These are phyloP conservation scores for Silurus asotus DNA, from an alignment of 2,113 vertebrate genomes.

Conservation along the genomic window DNA sequence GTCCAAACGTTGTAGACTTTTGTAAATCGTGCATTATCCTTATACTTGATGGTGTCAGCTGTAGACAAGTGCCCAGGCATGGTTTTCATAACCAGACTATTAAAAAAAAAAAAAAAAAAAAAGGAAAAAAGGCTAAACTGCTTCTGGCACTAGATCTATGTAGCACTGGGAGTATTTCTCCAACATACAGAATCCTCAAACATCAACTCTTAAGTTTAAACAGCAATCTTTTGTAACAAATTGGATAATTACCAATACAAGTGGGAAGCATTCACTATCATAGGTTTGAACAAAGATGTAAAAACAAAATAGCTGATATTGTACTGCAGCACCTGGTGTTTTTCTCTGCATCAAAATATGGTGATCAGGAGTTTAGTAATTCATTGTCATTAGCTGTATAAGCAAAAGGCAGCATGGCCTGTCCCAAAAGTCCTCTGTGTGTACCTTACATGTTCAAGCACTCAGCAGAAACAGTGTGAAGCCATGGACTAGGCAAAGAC, in stretches of 20 bases:
- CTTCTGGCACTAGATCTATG: conserved; percentile 41
- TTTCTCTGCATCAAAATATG: not conserved
- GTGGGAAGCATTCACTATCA: not conserved
- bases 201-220: not conserved
- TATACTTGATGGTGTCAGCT: conserved; percentile 11
- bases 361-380: conserved; percentile 15
- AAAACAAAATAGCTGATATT: not conserved
- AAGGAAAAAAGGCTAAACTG: conserved; percentile 17
- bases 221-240: not conserved
- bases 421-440: conserved; percentile 28
- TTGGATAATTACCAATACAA: conserved; percentile 12
- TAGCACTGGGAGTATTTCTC: conserved; percentile 24
- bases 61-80: conserved; percentile 18
- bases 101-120: not conserved
- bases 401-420: conserved; percentile 15
- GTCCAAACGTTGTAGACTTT: not conserved
- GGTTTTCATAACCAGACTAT: conserved; percentile 39
- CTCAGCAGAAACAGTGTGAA: conserved; percentile 23
- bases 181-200: conserved; percentile 21
- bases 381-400: conserved; percentile 27
- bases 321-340: not conserved
- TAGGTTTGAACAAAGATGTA: not conserved
- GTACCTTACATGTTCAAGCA: not conserved
- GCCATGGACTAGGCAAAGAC: conserved; percentile 19
- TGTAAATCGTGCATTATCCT: conserved; percentile 6